These are phyloP conservation scores for Cerastis leucographa DNA, from an alignment of 2,888 invertebrate genomes.

Conservation along the genomic window DNA sequence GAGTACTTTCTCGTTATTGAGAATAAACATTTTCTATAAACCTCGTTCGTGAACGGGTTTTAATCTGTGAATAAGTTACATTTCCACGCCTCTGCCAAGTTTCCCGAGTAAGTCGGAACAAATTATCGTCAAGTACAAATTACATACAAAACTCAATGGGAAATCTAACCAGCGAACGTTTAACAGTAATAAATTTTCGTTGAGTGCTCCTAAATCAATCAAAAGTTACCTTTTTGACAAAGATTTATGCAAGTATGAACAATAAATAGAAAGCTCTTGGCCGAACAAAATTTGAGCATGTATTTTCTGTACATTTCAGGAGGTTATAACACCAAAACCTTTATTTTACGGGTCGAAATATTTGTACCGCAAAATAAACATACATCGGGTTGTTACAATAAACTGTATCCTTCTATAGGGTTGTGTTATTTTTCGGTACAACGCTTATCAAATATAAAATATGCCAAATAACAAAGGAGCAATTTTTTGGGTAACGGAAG, in stretches of 20 bases:
- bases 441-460: constrained; percentile 59
- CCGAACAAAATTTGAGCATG: constrained; percentile 12
- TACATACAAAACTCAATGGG: constrained; percentile 27
- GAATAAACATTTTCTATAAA: constrained; percentile 38
- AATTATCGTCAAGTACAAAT: constrained; percentile 56
- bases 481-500: constrained; percentile 27
- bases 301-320: constrained; percentile 16
- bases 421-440: constrained; percentile 51
- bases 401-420: constrained; percentile 38
- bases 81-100: constrained; percentile 54
- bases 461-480: constrained; percentile 55
- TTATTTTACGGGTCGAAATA: constrained; percentile 49
- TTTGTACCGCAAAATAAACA: constrained; percentile 56
- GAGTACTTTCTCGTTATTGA: constrained; percentile 12
- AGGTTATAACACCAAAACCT: constrained; percentile 33
- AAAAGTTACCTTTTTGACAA: constrained; percentile 3
- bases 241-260: constrained; percentile 1
- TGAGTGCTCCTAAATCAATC: constrained; percentile 13
- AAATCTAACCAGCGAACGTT: constrained; percentile 26
- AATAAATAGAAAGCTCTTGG: constrained; percentile 22
- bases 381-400: constrained; percentile 42
- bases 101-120: constrained; percentile 46
- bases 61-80: constrained; percentile 63
- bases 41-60: constrained; percentile 34
- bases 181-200: constrained; percentile 21